phyloP scores from a whole-genome alignment of 2,888 invertebrate genomes.

The Lomographa bimaculata region DNA sequence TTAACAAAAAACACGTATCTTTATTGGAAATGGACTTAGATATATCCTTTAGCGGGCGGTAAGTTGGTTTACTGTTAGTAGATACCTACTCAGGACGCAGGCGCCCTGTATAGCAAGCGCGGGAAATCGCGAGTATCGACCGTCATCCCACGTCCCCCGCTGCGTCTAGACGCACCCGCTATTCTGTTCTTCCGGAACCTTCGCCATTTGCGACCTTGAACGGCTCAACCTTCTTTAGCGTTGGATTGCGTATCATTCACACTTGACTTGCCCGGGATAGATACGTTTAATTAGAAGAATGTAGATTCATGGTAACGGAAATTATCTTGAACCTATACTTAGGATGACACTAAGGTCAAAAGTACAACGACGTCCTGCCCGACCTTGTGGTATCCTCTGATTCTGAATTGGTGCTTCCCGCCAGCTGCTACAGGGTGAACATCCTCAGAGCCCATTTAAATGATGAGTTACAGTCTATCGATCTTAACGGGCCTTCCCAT shows the following conservation, averaged over 20 bases:
- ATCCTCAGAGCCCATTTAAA: conserved; percentile 51
- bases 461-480: conserved; percentile 38
- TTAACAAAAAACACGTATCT: too few species aligned
- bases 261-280: conserved; percentile 50
- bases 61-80: conserved; percentile 58
- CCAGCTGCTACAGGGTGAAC: conserved; percentile 57
- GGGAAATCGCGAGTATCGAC: conserved; percentile 82
- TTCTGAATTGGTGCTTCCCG: conserved; percentile 57
- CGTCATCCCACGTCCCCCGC: conserved; percentile 65
- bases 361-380: conserved; percentile 65
- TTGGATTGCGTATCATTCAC: conserved; percentile 65
- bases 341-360: conserved; percentile 54
- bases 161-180: conserved; percentile 80
- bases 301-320: conserved; percentile 34
- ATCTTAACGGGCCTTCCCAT: conserved; percentile 28
- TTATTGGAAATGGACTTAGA: too few species aligned
- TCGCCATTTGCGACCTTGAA: conserved; percentile 79
- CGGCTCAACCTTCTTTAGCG: conserved; percentile 79
- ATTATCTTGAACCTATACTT: conserved; percentile 33
- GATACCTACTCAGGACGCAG: conserved; percentile 68
- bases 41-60: conserved; percentile 51
- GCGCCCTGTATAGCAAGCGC: conserved; percentile 73
- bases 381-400: conserved; percentile 70
- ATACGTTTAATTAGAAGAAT: conserved; percentile 54
- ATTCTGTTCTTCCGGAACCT: conserved; percentile 79